These are phyloP conservation scores for Acanthurus lineatus DNA, from an alignment of 2,797 vertebrate species.

Conservation along the genomic window DNA sequence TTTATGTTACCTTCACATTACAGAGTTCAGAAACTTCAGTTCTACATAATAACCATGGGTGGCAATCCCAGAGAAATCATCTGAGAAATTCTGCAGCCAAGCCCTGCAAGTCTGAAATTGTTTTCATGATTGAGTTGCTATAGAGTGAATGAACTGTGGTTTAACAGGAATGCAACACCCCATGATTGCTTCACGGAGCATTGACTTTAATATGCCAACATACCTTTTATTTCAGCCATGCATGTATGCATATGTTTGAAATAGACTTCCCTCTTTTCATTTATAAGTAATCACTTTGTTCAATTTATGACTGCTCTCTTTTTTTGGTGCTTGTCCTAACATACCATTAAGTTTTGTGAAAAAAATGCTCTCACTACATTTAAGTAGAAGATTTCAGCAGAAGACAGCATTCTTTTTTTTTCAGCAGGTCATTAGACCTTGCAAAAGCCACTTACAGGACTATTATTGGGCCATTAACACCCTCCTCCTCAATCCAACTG, in stretches of 20 bases:
- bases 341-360: conserved; percentile 17
- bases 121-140: conserved; percentile 58
- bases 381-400: conserved; percentile 1
- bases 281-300: conserved; percentile 1
- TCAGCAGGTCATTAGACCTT: conserved; percentile 33
- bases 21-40: conserved; percentile 7
- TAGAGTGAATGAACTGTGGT: conserved; percentile 61
- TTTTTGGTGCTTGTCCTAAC: conserved; percentile 11
- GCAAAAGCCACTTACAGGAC: conserved; percentile 22
- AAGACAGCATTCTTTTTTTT: conserved; percentile 10
- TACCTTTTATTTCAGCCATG: conserved; percentile 56
- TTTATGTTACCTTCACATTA: conserved; percentile 10
- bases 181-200: conserved; percentile 75
- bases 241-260: conserved; percentile 1
- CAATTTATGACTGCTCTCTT: neutral
- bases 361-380: conserved; percentile 2
- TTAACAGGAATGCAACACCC: conserved; percentile 67
- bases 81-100: conserved; percentile 27
- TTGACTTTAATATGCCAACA: conserved; percentile 75
- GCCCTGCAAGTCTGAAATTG: conserved; percentile 34
- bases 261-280: conserved; percentile 3
- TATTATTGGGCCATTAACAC: conserved; percentile 36
- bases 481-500: neutral
- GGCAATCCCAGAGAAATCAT: conserved; percentile 23
- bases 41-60: neutral